Evolutionary conservation across 2,888 invertebrate species (phyloP), one percentile per base, ranked within the genome.

Genomic region (Metopia argyrocephala): DNA sequence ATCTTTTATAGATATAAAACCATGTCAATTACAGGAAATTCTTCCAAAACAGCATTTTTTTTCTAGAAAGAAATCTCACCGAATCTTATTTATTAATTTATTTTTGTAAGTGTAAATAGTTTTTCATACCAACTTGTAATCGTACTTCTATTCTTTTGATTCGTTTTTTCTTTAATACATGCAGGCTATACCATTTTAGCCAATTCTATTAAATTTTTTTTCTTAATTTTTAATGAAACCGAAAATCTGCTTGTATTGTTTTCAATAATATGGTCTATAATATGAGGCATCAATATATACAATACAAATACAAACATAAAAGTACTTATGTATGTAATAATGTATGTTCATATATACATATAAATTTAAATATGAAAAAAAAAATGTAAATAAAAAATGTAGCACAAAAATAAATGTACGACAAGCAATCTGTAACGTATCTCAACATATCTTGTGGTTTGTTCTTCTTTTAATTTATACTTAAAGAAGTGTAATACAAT

Each of bases 391-490:
- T 7, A 9, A 64, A 56, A 59, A 45, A 25, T 20, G 7, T 45
- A 59, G 15, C 52, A 4, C 38, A 38, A 12, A 15, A 38, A 46
- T 15, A 57, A 20, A 64, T 65, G 61, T 69, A 74, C 48, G n/a
- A n/a, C 74, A 65, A 69, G 65, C 65, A 81, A 81, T 70, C 74
- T 56, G 54, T 74, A 56, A 78, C 56, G 61, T 70, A 64, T 62
- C 65, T 71, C 80, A 62, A 76, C 71, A 76, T 76, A 76, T 73
- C 76, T 80, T 80, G 80, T 68, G 76, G 81, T 80, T 80, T 70
- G 78, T 81, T 81, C 78, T 81, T 74, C 74, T 81, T 81, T 81
- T 81, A 81, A 81, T 81, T n/a, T 81, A 75, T 38, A 75, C 66
- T 48, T 61, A 48, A 54, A 62, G 62, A 15, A 54, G 28, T 18